Evolutionary conservation across 2,888 invertebrate species (phyloP), one percentile per base, ranked within the genome.

Genomic region (Rotaria macrura): DNA sequence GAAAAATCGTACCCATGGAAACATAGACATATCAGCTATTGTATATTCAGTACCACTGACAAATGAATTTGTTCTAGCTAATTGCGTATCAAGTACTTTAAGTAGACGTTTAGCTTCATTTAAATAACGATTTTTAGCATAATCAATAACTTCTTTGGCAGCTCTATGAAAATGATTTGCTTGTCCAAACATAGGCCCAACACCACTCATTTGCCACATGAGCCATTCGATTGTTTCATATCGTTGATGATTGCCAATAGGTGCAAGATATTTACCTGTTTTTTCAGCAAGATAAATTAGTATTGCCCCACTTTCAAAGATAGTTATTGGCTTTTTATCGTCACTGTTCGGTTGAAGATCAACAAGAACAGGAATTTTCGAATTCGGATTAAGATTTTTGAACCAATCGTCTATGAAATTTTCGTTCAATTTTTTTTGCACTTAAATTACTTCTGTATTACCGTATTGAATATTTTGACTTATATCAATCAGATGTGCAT

Each of bases 341-440:
- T 40, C 40, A 74, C 74, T 40, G 25, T 10, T 17, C 34, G 40
- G 40, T 23, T 74, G 74, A 38, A 4, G 74, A 74, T 74, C 74
- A 74, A 74, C 74, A 40, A 74, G 14, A 38, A 25, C 74, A 20
- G 74, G 74, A 74, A 74, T 74, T 40, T 74, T 74, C 2, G 40
- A 40, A 74, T 74, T 74, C 12, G 74, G 74, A 74, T 74, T 74
- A 40, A 74, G 6, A 5, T 74, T 38, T 74, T 74, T 74, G 40
- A 40, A 74, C 74, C 74, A 74, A 74, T 74, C 74, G 40, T 74
- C 74, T 74, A 74, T 40, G n/a, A 57, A 57, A 57, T 57, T n/a
- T n/a, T n/a, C n/a, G n/a, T n/a, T n/a, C n/a, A n/a, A n/a, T n/a
- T n/a, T n/a, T n/a, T n/a, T n/a, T 47, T 14, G 47, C 9, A 47